Evolutionary conservation across 1,140 invertebrate genomes (phyloP), one percentile per base, ranked within the genome.

Genomic region (Zaprionus nigranus): DNA sequence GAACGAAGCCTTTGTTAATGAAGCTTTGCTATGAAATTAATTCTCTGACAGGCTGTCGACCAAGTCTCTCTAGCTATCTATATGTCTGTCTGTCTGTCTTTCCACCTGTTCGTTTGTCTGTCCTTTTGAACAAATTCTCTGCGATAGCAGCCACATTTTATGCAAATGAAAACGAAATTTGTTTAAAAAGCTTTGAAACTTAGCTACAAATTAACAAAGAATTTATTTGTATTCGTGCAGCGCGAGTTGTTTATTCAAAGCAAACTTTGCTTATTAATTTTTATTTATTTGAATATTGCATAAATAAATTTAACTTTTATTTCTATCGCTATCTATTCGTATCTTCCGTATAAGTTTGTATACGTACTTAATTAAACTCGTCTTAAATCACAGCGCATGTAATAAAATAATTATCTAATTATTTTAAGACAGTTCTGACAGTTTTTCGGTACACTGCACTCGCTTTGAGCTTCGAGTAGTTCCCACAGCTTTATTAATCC

Each of bases 151-250:
- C 60, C 46, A 73, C 65, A 80, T 88, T 84, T 86, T 88, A 88
- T 88, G 84, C 84, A 84, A 88, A 88, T 88, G 85, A 72, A 90
- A 77, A 77, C 63, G 75, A 77, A 77, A 77, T 77, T 73, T 73
- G 73, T 73, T 72, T 61, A 73, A 67, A 87, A 88, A 85, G 77
- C 82, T 73, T 69, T 75, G 71, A 74, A 87, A 82, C 65, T 74
- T 59, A 43, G 66, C 59, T 34, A 56, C 78, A 76, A 84, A 88
- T 88, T 90, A 88, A 81, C 66, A 63, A 81, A 70, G 67, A 68
- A 86, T 86, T 76, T 86, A 90, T 88, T 58, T 74, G 40, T 72
- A 75, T 79, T 79, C 57, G 59, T 38, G 40, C 49, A 46, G n/a
- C 24, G 49, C 46, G 26, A 26, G 6, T 59, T 57, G 62, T 28